Base-by-base conservation (phyloP, 2,113 vertebrate genomes). In the Cottus gobio region DNA sequence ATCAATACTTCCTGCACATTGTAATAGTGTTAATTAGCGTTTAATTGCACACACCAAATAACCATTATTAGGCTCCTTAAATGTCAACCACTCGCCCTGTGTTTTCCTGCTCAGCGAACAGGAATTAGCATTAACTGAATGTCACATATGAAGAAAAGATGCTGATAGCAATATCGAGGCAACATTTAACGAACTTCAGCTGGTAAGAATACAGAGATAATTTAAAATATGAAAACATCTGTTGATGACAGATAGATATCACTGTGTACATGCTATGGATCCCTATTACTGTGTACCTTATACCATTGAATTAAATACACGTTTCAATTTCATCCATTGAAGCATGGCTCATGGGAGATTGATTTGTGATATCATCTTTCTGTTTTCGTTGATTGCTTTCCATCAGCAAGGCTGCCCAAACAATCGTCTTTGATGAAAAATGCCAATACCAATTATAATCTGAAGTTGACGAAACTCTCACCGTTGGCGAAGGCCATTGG, bases 371-470 rank as follows among this genome's bases (percentile, higher is more conserved):
- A 50, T 28, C 9, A 52, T 62, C 31, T 54, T 54, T 78, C 34
- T 34, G 4, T 64, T 64, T 71, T 31, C 31, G 24, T 42, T 62
- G 8, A 54, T 70, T 54, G 54, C 44, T 24, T 61, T 39, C 13
- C 20, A 60, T 71, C 12, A 16, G 30, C 1, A 8, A 28, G 44
- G 0, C 34, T 15, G 44, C 9, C 37, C 24, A 52, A 70, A 28
- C 46, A 60, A n/a, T 16, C 9, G 50, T 28, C 24, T 28, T 54
- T 37, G 18, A 3, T 0, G 13, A 65, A 72, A 37, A 80, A 65
- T 34, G 34, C 50, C 69, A 36, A 63, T 54, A 58, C 24, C 8
- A 77, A 75, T 70, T 82, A 30, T 18, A 37, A 58, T 36, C 0
- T 20, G 34, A 50, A 42, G 39, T 0, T 22, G 46, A 44, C 16